phyloP scores from a whole-genome alignment of 1,140 invertebrate genomes.

The Neodiprion fabricii region DNA sequence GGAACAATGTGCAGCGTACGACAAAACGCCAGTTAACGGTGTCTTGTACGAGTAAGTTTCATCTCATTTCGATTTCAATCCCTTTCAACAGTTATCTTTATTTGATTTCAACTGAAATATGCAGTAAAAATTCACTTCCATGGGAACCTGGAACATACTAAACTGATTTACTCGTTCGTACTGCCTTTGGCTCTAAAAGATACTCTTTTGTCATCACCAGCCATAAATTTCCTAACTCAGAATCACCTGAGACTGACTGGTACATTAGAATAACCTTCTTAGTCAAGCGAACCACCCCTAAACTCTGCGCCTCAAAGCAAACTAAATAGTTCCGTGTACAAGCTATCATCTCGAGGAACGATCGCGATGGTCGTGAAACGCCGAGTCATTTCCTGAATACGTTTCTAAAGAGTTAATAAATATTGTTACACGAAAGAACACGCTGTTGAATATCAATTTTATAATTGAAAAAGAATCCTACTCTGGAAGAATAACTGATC shows the following conservation, averaged over 20 bases:
- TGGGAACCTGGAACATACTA: not conserved
- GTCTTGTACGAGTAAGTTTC: constrained; percentile 76
- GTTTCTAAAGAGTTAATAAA: not conserved
- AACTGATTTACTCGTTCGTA: not conserved
- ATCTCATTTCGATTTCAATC: constrained; percentile 6
- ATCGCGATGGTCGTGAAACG: not conserved
- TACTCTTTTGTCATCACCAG: not conserved
- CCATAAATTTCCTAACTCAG: constrained; percentile 9
- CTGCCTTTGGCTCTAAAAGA: not conserved
- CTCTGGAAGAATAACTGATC: not conserved
- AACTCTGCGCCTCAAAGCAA: not conserved
- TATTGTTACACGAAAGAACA: no score
- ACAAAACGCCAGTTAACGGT: constrained; percentile 78
- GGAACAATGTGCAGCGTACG: constrained; percentile 85
- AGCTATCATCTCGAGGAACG: no score
- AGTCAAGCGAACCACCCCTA: not conserved
- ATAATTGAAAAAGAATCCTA: no score
- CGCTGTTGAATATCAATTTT: no score
- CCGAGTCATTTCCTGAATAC: constrained; percentile 4
- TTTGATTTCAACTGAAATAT: no score
- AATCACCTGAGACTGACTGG: not conserved
- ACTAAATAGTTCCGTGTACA: not conserved
- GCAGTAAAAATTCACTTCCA: no score
- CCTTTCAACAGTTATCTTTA: not conserved
- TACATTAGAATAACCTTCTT: not conserved